phyloP scores from a whole-genome alignment of 2,797 vertebrate species.

The Hirundo rustica region DNA sequence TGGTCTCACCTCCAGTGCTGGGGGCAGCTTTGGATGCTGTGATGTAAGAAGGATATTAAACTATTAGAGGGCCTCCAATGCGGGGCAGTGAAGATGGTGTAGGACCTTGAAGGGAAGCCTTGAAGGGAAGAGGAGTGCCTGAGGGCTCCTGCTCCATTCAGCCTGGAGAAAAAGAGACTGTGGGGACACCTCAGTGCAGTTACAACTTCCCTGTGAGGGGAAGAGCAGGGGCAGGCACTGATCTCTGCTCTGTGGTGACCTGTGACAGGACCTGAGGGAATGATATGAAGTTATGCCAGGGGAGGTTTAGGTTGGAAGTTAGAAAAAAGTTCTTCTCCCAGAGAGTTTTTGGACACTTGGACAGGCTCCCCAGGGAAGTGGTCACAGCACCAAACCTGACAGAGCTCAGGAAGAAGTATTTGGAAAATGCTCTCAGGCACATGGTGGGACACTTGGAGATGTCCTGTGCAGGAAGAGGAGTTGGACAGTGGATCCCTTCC shows the following conservation, averaged over 20 bases:
- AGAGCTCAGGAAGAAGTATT: background rate
- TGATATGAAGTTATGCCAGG: background rate
- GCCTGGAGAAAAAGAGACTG: background rate
- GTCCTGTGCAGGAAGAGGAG: background rate
- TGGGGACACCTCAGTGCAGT: background rate
- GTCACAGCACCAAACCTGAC: background rate
- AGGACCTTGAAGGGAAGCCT: background rate
- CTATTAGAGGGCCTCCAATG: background rate
- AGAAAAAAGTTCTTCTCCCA: background rate
- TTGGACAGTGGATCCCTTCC: background rate
- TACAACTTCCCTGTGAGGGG: accelerated
- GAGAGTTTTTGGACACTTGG: background rate
- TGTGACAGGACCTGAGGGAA: background rate
- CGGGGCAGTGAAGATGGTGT: background rate
- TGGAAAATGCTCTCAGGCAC: background rate
- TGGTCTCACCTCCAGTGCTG: background rate
- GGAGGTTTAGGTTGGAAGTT: background rate
- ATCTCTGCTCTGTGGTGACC: no score
- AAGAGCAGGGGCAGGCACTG: background rate
- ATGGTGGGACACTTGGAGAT: background rate
- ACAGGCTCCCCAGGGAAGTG: background rate
- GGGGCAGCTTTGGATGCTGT: background rate
- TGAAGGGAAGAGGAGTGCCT: background rate
- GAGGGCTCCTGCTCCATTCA: background rate
- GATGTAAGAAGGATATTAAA: background rate